A percentile compares a stretch with the other conserved stretches of the same genome.
Conservation (phyloP, 64 coral and sea anemone species). For the Stylophora pistillata region DNA sequence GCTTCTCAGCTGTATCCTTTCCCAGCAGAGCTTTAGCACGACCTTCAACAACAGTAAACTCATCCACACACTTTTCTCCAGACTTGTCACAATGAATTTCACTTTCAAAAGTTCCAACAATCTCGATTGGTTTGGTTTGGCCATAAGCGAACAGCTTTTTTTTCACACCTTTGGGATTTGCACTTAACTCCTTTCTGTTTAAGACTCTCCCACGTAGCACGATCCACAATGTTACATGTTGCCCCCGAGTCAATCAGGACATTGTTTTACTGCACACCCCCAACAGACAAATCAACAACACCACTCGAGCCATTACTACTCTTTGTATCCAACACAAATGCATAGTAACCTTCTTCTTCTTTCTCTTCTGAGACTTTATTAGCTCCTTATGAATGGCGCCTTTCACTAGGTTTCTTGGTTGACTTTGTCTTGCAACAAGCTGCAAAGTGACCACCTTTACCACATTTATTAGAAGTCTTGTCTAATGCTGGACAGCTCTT, state of each 20-base stretch:
- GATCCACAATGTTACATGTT: constrained; percentile 61
- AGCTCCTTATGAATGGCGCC: background rate
- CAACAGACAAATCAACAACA: constrained; percentile 53
- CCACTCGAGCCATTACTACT: too few relatives aligned
- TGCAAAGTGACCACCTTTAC: constrained; percentile 14
- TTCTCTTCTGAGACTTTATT: background rate
- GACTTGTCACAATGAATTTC: constrained; percentile 33
- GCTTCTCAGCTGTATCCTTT: constrained; percentile 47
- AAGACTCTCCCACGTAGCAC: constrained; percentile 53
- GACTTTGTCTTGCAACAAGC: constrained; percentile 37
- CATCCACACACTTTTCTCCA: constrained; percentile 35
- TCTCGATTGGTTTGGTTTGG: constrained; percentile 52
- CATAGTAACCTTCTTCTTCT: background rate
- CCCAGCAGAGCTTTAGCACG: constrained; percentile 41
- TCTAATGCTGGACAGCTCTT: constrained; percentile 1
- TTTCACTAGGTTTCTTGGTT: background rate
- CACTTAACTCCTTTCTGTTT: constrained; percentile 63
- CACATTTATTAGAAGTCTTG: constrained; percentile 14
- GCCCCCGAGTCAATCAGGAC: constrained; percentile 61
- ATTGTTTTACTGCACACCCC: constrained; percentile 55
- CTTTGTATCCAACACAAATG: background rate
- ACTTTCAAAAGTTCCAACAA: constrained; percentile 53
- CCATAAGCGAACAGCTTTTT: constrained; percentile 72
- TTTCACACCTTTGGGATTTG: constrained; percentile 13
- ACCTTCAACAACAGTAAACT: constrained; percentile 60